Conservation (phyloP, 2,888 invertebrate genomes). For the Helleia helle region DNA sequence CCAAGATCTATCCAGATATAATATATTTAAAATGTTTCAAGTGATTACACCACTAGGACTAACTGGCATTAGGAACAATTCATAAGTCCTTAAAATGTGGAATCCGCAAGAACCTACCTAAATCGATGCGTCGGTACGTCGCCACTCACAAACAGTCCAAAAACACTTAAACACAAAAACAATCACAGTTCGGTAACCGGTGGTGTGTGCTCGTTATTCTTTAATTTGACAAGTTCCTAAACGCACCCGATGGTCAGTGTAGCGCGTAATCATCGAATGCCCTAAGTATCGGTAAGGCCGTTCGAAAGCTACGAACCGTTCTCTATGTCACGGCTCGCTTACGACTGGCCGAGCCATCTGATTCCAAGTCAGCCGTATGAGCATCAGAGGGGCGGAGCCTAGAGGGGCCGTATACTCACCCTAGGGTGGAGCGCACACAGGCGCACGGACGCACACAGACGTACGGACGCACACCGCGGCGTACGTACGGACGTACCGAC, state of each 20-base stretch:
- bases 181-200: constrained; percentile 19
- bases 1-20: too few species aligned
- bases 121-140: constrained; percentile 28
- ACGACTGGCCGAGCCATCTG: constrained; percentile 72
- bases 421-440: constrained; percentile 53
- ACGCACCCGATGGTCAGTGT: constrained; percentile 53
- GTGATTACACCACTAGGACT: too few species aligned
- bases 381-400: constrained; percentile 63
- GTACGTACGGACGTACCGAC: constrained; percentile 37
- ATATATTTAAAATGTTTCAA: too few species aligned
- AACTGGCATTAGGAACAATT: neutral
- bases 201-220: constrained; percentile 48
- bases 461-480: constrained; percentile 42
- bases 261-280: constrained; percentile 67
- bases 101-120: constrained; percentile 27
- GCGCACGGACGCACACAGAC: constrained; percentile 34
- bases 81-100: neutral
- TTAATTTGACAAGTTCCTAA: constrained; percentile 64
- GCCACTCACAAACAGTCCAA: constrained; percentile 40
- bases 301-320: constrained; percentile 65
- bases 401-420: constrained; percentile 39
- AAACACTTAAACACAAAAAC: constrained; percentile 24
- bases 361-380: constrained; percentile 74
- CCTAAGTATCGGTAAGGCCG: constrained; percentile 50
- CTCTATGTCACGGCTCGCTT: constrained; percentile 70